Evolutionary conservation across 23 tunicate genomes (phyloP).

Genomic region (Oikopleura dioica): DNA sequence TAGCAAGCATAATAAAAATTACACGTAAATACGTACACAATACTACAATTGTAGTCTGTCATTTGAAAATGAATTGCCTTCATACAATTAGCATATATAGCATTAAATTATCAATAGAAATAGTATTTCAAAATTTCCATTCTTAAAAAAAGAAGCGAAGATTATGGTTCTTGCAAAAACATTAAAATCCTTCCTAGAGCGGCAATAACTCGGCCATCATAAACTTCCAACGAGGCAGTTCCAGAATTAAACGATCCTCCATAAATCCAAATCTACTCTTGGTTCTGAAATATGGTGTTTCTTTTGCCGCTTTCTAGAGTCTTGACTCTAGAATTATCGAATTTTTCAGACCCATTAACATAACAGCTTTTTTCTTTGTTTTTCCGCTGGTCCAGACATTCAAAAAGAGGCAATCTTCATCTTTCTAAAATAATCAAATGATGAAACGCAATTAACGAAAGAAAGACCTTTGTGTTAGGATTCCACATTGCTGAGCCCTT

Average conservation of each 20-base stretch:
- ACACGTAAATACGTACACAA: background rate
- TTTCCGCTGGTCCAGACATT: slow-evolving; percentile 46
- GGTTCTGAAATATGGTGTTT: too few relatives aligned
- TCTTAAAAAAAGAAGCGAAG: too few relatives aligned
- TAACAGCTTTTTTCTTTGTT: slow-evolving; percentile 19
- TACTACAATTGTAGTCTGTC: background rate
- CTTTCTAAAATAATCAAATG: background rate
- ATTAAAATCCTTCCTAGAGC: too few relatives aligned
- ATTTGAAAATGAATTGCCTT: background rate
- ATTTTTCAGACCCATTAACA: too few relatives aligned
- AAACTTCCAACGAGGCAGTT: slow-evolving; percentile 44
- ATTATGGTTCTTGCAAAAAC: too few relatives aligned
- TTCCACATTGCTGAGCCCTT: slow-evolving; percentile 78
- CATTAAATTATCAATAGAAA: background rate
- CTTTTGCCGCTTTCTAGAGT: too few relatives aligned
- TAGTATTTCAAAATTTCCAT: too few relatives aligned
- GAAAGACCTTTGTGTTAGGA: slow-evolving; percentile 35
- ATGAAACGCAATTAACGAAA: too few relatives aligned
- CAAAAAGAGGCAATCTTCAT: slow-evolving; percentile 65
- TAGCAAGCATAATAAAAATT: too few relatives aligned
- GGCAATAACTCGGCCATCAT: slow-evolving; percentile 64
- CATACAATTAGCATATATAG: background rate
- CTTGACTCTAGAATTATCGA: too few relatives aligned
- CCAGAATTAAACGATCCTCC: slow-evolving; percentile 92
- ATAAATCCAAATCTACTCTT: slow-evolving; percentile 95